Evolutionary conservation across 1,140 invertebrate genomes (phyloP).

Genomic region (Drosophila bocki): DNA sequence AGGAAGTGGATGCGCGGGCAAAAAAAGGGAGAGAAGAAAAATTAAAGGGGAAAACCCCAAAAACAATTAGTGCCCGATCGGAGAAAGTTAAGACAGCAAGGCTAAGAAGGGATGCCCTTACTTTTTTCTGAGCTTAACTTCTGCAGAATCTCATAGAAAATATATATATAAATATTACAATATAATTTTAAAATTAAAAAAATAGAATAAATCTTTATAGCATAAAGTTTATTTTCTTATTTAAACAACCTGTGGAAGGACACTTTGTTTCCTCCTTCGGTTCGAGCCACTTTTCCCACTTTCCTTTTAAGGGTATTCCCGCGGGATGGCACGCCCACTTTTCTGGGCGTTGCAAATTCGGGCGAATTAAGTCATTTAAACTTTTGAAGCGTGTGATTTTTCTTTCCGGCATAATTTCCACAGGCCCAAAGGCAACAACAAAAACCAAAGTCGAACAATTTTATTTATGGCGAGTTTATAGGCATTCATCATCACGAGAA

Average conservation of each 20-base stretch:
- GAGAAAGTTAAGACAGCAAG: not conserved
- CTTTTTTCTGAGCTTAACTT: not conserved
- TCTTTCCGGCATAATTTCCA: conserved; percentile 73
- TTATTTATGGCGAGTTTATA: conserved; percentile 80
- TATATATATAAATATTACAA: no score
- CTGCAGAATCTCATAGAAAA: not conserved
- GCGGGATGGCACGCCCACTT: conserved; percentile 14
- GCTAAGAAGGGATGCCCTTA: not conserved
- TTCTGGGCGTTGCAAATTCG: conserved; percentile 36
- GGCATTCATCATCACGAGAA: conserved; percentile 70
- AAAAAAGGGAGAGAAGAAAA: conserved; percentile 1
- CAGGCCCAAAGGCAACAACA: conserved; percentile 24
- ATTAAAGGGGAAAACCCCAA: conserved; percentile 21
- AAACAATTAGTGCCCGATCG: conserved; percentile 31
- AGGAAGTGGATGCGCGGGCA: conserved; percentile 7
- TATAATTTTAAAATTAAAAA: no score
- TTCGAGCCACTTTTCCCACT: not conserved
- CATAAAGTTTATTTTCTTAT: no score
- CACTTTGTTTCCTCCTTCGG: not conserved
- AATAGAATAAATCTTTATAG: no score
- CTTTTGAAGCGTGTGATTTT: conserved; percentile 77
- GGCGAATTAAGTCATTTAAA: conserved; percentile 81
- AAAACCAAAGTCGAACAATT: conserved; percentile 59
- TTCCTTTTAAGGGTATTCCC: conserved; percentile 13
- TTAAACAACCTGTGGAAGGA: not conserved